Base-by-base conservation (phyloP, 2,888 invertebrate genomes). In the Liodrosophila aerea region DNA sequence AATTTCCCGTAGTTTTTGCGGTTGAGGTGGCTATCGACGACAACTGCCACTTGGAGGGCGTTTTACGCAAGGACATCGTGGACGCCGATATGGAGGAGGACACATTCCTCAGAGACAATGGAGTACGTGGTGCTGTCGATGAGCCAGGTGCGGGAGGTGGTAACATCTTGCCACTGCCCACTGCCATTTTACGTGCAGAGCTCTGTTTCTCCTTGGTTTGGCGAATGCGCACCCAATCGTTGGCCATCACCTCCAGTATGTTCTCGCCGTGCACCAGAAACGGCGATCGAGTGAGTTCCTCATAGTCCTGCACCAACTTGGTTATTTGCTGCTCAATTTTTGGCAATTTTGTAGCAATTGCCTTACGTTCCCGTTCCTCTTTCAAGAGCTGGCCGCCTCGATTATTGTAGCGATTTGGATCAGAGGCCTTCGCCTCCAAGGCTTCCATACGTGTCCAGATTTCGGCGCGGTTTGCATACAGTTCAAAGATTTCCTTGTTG, bases 321-420 rank as follows among this genome's bases (percentile, higher is more conserved):
- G 90, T 90, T 0, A 96, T 90, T 81, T 93, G 92, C 0, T 91
- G 92, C 88, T 95, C 95, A 34, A 95, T 92, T 89, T 94, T 93
- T 0, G 96, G 95, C 45, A 96, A 89, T 90, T 94, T 91, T 65
- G 90, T 94, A 30, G 92, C 92, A 7, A 96, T 92, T 7, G 92
- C 91, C 87, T 96, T 97, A n/a, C 97, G 91, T 81, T 96, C 95
- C 76, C 94, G 96, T 88, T 98, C 97, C 87, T 97, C 97, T 47
- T 93, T 92, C 1, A 98, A 90, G 4, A 98, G 90, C 70, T 95
- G 94, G 0, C 97, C 97, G 0, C 97, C 97, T 31, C 98, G 92
- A 89, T 97, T 97, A 75, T 96, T 94, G 86, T 94, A 96, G 0
- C 97, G 92, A 68, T 94, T 94, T 0, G 96, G 95, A 80, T 96